Evolutionary conservation across 2,797 vertebrate species (phyloP).

Genomic region (Carapus acus): DNA sequence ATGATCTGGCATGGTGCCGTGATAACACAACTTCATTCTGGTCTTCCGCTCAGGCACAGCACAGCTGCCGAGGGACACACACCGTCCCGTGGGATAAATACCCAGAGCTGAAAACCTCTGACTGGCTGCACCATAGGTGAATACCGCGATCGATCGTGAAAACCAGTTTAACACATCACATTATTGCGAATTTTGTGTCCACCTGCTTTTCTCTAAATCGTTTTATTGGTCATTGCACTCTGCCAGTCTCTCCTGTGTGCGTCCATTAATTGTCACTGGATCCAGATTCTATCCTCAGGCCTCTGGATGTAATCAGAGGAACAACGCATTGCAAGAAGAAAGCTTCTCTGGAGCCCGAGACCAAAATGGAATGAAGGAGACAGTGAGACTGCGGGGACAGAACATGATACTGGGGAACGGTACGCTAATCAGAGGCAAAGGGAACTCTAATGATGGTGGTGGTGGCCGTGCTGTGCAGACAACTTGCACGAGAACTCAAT

Average conservation of each 20-base stretch:
- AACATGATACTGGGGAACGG: slow-evolving; percentile 48
- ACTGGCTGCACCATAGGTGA: too few species aligned
- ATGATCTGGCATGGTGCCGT: slow-evolving; percentile 7
- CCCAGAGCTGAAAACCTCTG: slow-evolving; percentile 2
- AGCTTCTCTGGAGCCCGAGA: slow-evolving; percentile 33
- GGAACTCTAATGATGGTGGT: slow-evolving; percentile 49
- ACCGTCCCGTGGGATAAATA: slow-evolving; percentile 10
- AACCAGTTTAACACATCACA: too few species aligned
- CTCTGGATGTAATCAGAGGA: slow-evolving; percentile 54
- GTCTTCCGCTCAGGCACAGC: slow-evolving; percentile 5
- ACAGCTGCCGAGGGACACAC: slow-evolving; percentile 24
- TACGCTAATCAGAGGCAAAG: slow-evolving; percentile 38
- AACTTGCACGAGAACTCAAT: slow-evolving; percentile 43
- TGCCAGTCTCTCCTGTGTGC: slow-evolving; percentile 24
- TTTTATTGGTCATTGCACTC: slow-evolving; percentile 38
- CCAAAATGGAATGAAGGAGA: slow-evolving; percentile 30
- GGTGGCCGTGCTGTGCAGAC: slow-evolving; percentile 31
- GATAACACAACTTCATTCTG: slow-evolving; percentile 9
- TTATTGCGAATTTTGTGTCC: too few species aligned
- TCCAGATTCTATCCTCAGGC: slow-evolving; percentile 11
- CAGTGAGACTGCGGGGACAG: slow-evolving; percentile 37
- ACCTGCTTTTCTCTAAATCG: slow-evolving; percentile 8
- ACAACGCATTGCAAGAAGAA: slow-evolving; percentile 36
- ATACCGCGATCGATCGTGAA: too few species aligned
- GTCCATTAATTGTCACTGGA: slow-evolving; percentile 37